Base-by-base conservation (phyloP, 2,888 invertebrate species). In the Crocallis elinguaria region DNA sequence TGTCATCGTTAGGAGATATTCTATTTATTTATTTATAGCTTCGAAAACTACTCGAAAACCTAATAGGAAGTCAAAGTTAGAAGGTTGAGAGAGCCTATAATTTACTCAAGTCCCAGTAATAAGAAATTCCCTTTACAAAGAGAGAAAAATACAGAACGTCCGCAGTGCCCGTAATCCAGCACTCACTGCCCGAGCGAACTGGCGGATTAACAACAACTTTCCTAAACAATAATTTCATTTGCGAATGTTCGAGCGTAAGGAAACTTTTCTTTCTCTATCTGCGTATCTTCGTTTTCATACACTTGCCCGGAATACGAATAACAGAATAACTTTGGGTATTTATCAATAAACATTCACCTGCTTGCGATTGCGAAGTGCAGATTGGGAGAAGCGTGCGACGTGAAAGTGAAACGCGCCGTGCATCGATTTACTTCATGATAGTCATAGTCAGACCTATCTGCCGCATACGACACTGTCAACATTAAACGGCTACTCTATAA, bases 331-430 rank as follows among this genome's bases (percentile, higher is more conserved):
- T 73, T 72, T 52, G 39, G 63, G 45, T 65, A 69, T 65, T 71
- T 69, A 70, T 76, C 73, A 68, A 73, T 73, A 73, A 71, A 76
- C 73, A 75, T 75, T 74, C 65, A 66, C 61, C 64, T 68, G 62
- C 56, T 75, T 73, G 67, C 60, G 71, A 75, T 82, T 79, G 73
- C 77, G 66, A 66, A 71, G 68, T 73, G 73, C 67, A 68, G 62
- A 60, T 59, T 52, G 49, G 55, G 50, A 44, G 54, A 69, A 66
- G 78, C 81, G 78, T 79, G 77, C 72, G 66, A 12, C 43, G 86
- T 58, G 88, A 87, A 88, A 88, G 88, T 82, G 60, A 72, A 69
- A 82, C 85, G 83, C 71, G 79, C 57, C 49, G 44, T 50, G 84
- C 75, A 84, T 86, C 64, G 44, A 43, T 46, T 62, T 44, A 36